phyloP scores from a whole-genome alignment of 2,797 vertebrate genomes.

The Enteromius viviparus region DNA sequence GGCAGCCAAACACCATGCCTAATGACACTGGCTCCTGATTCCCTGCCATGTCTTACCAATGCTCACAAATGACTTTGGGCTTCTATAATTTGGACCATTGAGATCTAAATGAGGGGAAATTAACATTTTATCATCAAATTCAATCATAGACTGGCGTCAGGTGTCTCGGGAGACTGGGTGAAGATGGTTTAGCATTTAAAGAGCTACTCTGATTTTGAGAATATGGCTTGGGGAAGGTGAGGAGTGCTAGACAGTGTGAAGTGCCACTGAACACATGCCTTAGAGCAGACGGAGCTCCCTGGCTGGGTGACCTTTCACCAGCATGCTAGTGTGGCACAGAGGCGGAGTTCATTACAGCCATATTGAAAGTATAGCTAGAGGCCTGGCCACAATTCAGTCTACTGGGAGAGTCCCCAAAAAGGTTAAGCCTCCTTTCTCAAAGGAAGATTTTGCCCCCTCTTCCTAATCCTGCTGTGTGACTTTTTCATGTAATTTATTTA shows the following conservation, averaged over 20 bases:
- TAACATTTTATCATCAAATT: slow-evolving; percentile 14
- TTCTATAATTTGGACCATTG: slow-evolving; percentile 34
- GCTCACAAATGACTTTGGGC: slow-evolving; percentile 27
- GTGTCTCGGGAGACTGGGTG: slow-evolving; percentile 17
- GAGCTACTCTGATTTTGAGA: slow-evolving; percentile 31
- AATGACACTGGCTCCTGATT: slow-evolving; percentile 16
- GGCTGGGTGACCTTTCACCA: slow-evolving; percentile 57
- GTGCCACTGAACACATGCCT: slow-evolving; percentile 46
- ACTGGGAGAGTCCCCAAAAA: slow-evolving; percentile 50
- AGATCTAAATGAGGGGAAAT: slow-evolving; percentile 41
- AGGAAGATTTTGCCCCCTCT: slow-evolving; percentile 21
- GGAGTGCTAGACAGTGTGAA: slow-evolving; percentile 43
- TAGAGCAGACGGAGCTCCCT: slow-evolving; percentile 44
- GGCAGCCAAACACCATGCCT: slow-evolving; percentile 42
- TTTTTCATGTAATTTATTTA: neutral
- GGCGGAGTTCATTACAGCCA: slow-evolving; percentile 51
- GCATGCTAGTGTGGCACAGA: slow-evolving; percentile 33
- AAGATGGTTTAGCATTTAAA: slow-evolving; percentile 32
- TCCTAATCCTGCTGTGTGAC: slow-evolving; percentile 25
- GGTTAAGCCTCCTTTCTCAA: slow-evolving; percentile 48
- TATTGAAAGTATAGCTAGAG: slow-evolving; percentile 58
- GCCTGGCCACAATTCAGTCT: slow-evolving; percentile 50
- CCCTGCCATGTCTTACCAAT: slow-evolving; percentile 17
- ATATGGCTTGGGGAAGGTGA: slow-evolving; percentile 39
- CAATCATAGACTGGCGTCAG: slow-evolving; percentile 35